phyloP scores from a whole-genome alignment of 2,888 invertebrate species.

The Sturmia bella region DNA sequence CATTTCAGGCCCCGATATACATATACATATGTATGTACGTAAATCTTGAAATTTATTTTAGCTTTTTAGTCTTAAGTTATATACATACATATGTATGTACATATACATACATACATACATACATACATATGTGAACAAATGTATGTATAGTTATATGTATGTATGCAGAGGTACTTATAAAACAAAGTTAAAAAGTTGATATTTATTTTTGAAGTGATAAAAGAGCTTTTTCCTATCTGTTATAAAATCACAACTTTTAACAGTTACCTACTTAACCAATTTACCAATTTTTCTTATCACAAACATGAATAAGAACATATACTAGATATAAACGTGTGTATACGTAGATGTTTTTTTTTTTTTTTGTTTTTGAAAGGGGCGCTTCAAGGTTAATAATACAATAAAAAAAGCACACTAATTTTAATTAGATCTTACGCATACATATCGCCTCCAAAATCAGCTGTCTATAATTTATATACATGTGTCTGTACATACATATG shows the following conservation, averaged over 20 bases:
- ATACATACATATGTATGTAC: not conserved
- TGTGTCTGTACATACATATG: not conserved
- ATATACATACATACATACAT: not conserved
- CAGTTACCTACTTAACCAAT: too few species aligned
- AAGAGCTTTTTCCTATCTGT: not conserved
- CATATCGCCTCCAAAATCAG: not conserved
- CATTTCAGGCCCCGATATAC: not conserved
- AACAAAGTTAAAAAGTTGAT: conserved; percentile 1
- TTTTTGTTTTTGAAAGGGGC: conserved; percentile 59
- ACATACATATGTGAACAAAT: not conserved
- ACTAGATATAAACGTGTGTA: too few species aligned
- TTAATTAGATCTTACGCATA: conserved; percentile 18
- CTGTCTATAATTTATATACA: not conserved
- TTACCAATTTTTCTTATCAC: too few species aligned
- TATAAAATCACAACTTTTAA: conserved; percentile 1
- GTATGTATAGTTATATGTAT: not conserved
- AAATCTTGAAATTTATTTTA: not conserved
- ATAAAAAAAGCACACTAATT: conserved; percentile 20
- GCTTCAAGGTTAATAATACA: conserved; percentile 62
- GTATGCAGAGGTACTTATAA: not conserved
- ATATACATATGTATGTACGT: not conserved
- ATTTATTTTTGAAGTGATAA: too few species aligned
- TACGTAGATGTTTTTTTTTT: not conserved
- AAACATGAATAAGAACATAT: too few species aligned
- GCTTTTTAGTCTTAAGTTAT: not conserved